A percentile compares a stretch with the other conserved stretches of the same genome.
phyloP scores from a whole-genome alignment of 1,140 invertebrate genomes.

The Homalodisca vitripennis region DNA sequence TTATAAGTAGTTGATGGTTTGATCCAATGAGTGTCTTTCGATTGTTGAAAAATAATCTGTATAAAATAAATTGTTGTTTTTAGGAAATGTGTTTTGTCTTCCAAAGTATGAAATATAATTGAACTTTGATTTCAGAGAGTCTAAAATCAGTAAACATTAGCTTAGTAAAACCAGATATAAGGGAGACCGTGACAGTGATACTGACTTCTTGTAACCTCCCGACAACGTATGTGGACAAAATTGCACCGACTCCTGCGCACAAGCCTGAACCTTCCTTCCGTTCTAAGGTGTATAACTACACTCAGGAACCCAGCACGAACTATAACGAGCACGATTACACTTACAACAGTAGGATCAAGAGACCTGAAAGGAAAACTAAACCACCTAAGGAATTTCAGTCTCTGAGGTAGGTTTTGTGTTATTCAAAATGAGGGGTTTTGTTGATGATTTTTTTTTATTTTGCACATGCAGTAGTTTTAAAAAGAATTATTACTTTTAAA shows the following conservation, averaged over 20 bases:
- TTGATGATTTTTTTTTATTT: too few species aligned
- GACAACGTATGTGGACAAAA: conserved; percentile 78
- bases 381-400: background rate
- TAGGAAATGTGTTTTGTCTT: conserved; percentile 31
- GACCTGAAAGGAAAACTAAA: conserved; percentile 10
- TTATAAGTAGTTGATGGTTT: too few species aligned
- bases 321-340: conserved; percentile 24
- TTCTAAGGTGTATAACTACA: conserved; percentile 20
- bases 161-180: conserved; percentile 65
- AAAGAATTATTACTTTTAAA: background rate
- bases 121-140: conserved; percentile 58
- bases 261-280: conserved; percentile 3
- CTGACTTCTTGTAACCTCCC: conserved; percentile 78
- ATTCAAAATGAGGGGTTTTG: too few species aligned
- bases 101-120: too few species aligned
- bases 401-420: too few species aligned
- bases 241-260: conserved; percentile 45
- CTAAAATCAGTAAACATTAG: conserved; percentile 72
- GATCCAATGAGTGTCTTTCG: background rate
- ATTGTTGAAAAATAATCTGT: background rate
- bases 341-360: conserved; percentile 26
- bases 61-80: conserved; percentile 1
- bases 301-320: background rate
- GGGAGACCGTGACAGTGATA: conserved; percentile 72
- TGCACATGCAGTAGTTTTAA: background rate